Percentiles rank a stretch among this genome's conserved stretches.
phyloP scores from a whole-genome alignment of 2,888 invertebrate genomes.

The Chrysotoxum bicinctum region DNA sequence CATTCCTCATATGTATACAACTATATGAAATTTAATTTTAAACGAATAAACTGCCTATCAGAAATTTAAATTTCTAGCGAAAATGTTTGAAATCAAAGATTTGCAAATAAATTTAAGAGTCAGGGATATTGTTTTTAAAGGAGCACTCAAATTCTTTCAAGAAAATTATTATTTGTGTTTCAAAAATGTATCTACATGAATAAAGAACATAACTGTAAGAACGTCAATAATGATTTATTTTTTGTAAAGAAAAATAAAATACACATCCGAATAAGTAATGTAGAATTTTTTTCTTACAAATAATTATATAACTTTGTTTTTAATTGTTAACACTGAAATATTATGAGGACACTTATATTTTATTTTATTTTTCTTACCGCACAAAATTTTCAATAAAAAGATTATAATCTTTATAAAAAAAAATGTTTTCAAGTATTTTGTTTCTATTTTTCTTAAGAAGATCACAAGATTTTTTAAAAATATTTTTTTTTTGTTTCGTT shows the following conservation, averaged over 20 bases:
- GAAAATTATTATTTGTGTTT: too few relatives aligned
- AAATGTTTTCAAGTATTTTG: slow-evolving; percentile 4
- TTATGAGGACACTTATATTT: slow-evolving; percentile 61
- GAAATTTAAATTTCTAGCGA: too few relatives aligned
- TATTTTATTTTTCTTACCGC: slow-evolving; percentile 21
- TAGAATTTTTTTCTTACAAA: neutral
- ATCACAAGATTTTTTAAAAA: slow-evolving; percentile 63
- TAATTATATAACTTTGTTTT: neutral
- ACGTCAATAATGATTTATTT: neutral
- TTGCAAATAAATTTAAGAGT: too few relatives aligned
- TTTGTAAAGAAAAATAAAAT: neutral
- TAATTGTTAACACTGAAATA: slow-evolving; percentile 55
- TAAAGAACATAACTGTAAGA: too few relatives aligned
- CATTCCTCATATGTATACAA: too few relatives aligned
- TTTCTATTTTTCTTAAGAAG: slow-evolving; percentile 59
- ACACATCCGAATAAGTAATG: neutral
- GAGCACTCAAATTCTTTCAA: too few relatives aligned
- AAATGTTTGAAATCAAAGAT: too few relatives aligned
- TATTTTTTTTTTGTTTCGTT: slow-evolving; percentile 18
- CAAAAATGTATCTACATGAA: too few relatives aligned
- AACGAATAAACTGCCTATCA: too few relatives aligned
- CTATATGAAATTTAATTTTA: too few relatives aligned
- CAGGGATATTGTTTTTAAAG: too few relatives aligned
- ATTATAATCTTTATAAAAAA: neutral
- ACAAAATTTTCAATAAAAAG: slow-evolving; percentile 31